Conservation (phyloP, 2,113 vertebrate species). For the Panthera leo region DNA sequence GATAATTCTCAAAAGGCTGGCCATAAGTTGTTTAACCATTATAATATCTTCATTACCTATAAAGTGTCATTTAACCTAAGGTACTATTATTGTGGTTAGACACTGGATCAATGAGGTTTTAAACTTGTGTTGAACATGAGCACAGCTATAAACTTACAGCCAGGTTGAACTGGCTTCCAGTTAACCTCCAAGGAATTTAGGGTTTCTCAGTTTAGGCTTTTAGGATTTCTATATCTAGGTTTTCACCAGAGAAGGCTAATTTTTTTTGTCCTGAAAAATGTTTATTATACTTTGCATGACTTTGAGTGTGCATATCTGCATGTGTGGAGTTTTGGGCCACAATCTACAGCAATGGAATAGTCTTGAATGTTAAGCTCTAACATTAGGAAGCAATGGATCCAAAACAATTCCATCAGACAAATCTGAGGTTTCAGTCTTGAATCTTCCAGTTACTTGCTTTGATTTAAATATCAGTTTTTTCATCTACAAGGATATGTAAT, state of each 20-base stretch:
- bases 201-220: neutral
- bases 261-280: neutral
- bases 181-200: neutral
- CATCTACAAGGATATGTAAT: neutral
- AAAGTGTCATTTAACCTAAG: neutral
- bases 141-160: neutral
- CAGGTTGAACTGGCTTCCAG: neutral
- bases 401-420: neutral
- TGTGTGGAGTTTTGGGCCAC: neutral
- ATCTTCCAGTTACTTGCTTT: neutral
- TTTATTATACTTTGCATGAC: neutral
- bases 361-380: neutral
- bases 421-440: neutral
- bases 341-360: neutral
- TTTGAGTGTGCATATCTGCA: neutral
- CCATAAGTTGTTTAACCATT: neutral
- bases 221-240: neutral
- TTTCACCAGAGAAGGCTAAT: neutral
- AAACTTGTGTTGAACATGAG: neutral
- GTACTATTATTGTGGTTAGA: neutral
- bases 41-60: neutral
- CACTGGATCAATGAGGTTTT: neutral
- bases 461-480: conserved; percentile 4
- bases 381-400: neutral
- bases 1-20: neutral